Evolutionary conservation across 92 coral and sea anemone species (phyloP).

Genomic region (Isaurus tuberculatus): DNA sequence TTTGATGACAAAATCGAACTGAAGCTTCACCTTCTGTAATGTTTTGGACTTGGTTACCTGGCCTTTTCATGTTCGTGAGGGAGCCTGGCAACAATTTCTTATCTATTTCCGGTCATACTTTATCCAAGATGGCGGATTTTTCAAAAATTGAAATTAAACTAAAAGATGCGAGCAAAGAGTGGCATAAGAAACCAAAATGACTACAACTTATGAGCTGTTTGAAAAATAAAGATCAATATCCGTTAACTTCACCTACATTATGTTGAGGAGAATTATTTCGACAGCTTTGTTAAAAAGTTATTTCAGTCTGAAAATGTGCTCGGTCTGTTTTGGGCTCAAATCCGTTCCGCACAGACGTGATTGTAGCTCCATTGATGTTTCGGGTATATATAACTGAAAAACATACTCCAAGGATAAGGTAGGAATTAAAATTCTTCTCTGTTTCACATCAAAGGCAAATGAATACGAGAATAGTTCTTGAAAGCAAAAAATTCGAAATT

Average conservation of each 20-base stretch:
- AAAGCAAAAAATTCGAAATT: too few species aligned
- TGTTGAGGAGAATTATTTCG: neutral
- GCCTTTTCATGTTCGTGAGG: neutral
- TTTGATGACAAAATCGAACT: neutral
- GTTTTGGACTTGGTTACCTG: neutral
- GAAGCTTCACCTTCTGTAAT: neutral
- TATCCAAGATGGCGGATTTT: conserved; percentile 24
- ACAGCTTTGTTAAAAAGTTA: neutral
- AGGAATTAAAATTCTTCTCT: too few species aligned
- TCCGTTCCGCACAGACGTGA: neutral
- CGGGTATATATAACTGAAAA: conserved; percentile 13
- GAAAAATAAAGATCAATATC: neutral
- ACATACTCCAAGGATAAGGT: conserved; percentile 25
- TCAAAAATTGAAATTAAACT: neutral
- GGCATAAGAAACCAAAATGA: neutral
- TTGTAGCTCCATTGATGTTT: neutral
- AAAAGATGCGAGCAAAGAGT: neutral
- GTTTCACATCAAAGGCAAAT: too few species aligned
- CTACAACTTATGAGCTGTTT: neutral
- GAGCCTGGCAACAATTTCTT: neutral
- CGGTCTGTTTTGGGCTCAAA: neutral
- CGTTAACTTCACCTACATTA: neutral
- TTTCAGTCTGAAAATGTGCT: neutral
- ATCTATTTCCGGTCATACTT: conserved; percentile 6
- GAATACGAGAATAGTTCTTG: too few species aligned